Evolutionary conservation across 2,797 vertebrate species (phyloP).

Genomic region (Erpetoichthys calabaricus): DNA sequence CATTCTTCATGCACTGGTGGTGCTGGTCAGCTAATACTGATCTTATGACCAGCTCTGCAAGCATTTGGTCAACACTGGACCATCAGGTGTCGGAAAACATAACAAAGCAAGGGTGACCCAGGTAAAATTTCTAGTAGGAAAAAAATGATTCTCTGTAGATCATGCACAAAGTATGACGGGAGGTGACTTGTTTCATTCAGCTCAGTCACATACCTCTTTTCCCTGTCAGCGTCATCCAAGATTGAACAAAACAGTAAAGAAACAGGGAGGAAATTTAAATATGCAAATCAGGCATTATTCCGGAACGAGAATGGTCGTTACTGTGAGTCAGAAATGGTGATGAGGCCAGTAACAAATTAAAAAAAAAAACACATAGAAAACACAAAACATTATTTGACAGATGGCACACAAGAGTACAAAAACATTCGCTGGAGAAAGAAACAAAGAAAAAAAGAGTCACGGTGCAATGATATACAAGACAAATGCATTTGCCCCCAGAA

Average conservation of each 20-base stretch:
- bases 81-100: constrained; percentile 49
- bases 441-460: too few species aligned
- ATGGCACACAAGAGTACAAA: too few species aligned
- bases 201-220: constrained; percentile 92
- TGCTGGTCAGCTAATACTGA: constrained; percentile 23
- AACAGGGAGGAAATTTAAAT: constrained; percentile 81
- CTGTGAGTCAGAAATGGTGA: constrained; percentile 2
- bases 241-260: constrained; percentile 76
- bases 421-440: too few species aligned
- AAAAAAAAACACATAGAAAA: too few species aligned
- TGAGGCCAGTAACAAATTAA: neutral
- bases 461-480: too few species aligned
- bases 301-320: constrained; percentile 17
- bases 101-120: constrained; percentile 54
- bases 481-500: too few species aligned
- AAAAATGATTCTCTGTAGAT: constrained; percentile 56
- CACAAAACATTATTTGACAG: too few species aligned
- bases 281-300: constrained; percentile 59
- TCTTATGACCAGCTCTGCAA: constrained; percentile 44
- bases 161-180: constrained; percentile 82
- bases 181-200: constrained; percentile 54
- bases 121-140: constrained; percentile 32
- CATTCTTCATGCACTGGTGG: constrained; percentile 58
- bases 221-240: constrained; percentile 86
- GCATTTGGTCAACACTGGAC: constrained; percentile 54